A percentile compares a stretch with the other conserved stretches of the same genome.
Conservation (phyloP, 2,113 vertebrate genomes). For the Gobiocypris rarus region DNA sequence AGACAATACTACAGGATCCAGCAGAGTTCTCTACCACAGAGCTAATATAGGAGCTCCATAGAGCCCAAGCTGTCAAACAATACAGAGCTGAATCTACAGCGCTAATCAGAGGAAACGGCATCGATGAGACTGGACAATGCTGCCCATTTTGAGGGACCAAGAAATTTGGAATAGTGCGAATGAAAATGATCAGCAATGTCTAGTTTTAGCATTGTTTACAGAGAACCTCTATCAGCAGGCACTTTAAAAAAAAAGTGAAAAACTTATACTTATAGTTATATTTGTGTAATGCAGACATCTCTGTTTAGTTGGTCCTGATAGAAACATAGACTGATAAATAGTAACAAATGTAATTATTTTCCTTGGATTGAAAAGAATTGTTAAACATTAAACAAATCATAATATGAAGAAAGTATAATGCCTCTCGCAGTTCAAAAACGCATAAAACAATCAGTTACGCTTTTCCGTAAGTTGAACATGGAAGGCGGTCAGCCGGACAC, state of each 20-base stretch:
- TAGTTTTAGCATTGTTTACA: neutral
- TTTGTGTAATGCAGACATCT: neutral
- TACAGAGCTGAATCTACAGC: conserved; percentile 5
- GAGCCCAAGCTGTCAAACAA: neutral
- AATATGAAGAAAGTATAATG: too few relatives aligned
- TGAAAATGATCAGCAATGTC: neutral
- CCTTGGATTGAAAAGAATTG: too few relatives aligned
- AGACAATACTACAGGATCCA: conserved; percentile 55
- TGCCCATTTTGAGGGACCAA: neutral
- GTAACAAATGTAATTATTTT: too few relatives aligned
- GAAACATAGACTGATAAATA: too few relatives aligned
- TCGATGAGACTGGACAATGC: neutral
- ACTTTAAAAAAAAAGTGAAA: neutral
- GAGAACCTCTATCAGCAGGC: neutral
- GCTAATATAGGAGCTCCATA: conserved; percentile 7
- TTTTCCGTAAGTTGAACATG: too few relatives aligned
- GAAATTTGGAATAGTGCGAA: neutral
- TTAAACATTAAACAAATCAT: too few relatives aligned
- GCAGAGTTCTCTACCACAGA: conserved; percentile 42
- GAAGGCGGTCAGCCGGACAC: too few relatives aligned
- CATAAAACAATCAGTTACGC: too few relatives aligned
- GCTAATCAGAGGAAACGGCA: neutral
- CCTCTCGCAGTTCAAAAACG: too few relatives aligned
- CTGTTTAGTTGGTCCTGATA: neutral
- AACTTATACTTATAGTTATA: neutral